These are phyloP conservation scores for Cinclus mexicanus DNA, from an alignment of 2,113 vertebrate genomes.

Conservation along the genomic window DNA sequence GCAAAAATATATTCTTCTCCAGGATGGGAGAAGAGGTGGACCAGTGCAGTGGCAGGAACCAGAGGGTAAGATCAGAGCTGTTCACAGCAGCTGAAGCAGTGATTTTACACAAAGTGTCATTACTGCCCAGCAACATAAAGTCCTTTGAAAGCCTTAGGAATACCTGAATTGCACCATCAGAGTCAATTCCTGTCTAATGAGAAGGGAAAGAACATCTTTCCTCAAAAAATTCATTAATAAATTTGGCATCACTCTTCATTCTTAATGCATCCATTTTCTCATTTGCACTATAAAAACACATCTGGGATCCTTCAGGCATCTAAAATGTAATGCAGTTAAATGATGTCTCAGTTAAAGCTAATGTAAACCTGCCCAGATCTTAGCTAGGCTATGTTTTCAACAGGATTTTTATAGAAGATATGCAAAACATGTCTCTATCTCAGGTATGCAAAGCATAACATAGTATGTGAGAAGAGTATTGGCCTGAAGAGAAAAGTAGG, in stretches of 20 bases:
- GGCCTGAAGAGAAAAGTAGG: neutral
- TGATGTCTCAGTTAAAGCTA: neutral
- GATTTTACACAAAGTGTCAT: neutral
- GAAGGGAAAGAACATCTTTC: neutral
- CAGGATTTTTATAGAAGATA: neutral
- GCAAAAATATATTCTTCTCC: neutral
- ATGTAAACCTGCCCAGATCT: neutral
- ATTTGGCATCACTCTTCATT: neutral
- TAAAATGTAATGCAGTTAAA: neutral
- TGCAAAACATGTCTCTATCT: neutral
- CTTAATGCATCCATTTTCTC: neutral
- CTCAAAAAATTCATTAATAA: neutral
- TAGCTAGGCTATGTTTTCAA: neutral
- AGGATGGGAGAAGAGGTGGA: neutral
- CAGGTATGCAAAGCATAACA: neutral
- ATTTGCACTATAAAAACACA: neutral
- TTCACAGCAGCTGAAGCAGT: neutral
- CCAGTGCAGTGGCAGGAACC: neutral
- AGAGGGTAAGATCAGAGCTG: neutral
- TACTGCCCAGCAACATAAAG: neutral
- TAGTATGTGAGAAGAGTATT: neutral
- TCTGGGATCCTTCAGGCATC: neutral
- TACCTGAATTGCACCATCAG: neutral
- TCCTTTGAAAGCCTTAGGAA: neutral
- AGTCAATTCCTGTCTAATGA: neutral